These are phyloP conservation scores for Gasteruption jaculator DNA, from an alignment of 2,888 invertebrate genomes.

Conservation along the genomic window DNA sequence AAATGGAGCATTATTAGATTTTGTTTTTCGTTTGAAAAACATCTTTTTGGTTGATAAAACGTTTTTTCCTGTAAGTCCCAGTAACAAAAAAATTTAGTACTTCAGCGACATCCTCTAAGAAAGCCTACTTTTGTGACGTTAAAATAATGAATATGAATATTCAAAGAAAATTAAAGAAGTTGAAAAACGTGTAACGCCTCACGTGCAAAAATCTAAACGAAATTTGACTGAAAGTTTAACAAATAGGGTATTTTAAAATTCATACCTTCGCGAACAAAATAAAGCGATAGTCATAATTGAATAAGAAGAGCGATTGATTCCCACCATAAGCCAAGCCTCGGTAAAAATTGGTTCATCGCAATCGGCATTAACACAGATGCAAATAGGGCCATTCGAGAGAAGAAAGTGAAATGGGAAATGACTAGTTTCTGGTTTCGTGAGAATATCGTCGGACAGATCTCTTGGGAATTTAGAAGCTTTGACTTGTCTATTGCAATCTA, in stretches of 20 bases:
- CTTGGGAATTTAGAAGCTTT: no score
- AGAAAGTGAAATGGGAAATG: conserved; percentile 20
- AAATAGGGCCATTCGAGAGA: conserved; percentile 36
- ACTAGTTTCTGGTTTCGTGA: conserved; percentile 13
- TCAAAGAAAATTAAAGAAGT: conserved; percentile 8
- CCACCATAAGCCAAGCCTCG: conserved; percentile 41
- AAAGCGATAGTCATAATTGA: conserved; percentile 33
- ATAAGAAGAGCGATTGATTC: conserved; percentile 25
- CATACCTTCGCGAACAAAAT: conserved; percentile 40
- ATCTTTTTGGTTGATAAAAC: no score
- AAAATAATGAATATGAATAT: no score
- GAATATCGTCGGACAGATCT: conserved; percentile 17
- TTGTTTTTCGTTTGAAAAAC: no score
- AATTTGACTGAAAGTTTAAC: conserved; percentile 8
- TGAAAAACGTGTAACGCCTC: not conserved
- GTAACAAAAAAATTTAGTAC: no score
- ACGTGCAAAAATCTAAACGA: conserved; percentile 10
- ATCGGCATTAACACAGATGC: conserved; percentile 35
- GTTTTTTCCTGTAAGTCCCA: no score
- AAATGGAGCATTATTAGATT: no score
- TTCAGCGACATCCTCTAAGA: no score
- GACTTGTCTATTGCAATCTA: conserved; percentile 13
- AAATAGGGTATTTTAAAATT: not conserved
- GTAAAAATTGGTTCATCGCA: conserved; percentile 44
- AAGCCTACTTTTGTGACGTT: no score